Percentiles rank a stretch among this genome's conserved stretches.
These are phyloP conservation scores for Micromussa lordhowensis DNA, from an alignment of 92 coral and sea anemone genomes.

Conservation along the genomic window DNA sequence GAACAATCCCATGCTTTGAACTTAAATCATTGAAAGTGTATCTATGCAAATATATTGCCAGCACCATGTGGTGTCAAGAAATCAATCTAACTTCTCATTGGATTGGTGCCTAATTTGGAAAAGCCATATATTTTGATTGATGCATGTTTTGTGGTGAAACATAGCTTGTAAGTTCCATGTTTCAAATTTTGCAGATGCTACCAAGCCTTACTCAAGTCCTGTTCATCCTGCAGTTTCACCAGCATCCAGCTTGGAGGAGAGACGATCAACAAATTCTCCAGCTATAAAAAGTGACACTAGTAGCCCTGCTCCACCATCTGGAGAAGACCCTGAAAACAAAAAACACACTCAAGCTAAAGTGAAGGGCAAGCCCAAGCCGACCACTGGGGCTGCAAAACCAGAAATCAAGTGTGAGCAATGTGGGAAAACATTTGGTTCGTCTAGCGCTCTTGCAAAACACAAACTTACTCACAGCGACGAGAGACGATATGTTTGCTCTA, in stretches of 20 bases:
- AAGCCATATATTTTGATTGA: slow-evolving; percentile 22
- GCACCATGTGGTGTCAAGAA: slow-evolving; percentile 17
- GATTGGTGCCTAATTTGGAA: not conserved
- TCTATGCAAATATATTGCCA: slow-evolving; percentile 1
- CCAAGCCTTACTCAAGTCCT: slow-evolving; percentile 56
- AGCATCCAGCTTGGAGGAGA: slow-evolving; percentile 70
- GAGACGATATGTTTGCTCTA: slow-evolving; percentile 91
- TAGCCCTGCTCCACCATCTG: slow-evolving; percentile 70
- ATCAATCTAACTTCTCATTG: not conserved
- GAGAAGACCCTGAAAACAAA: slow-evolving; percentile 68
- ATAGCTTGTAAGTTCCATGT: slow-evolving; percentile 24
- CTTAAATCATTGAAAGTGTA: not conserved
- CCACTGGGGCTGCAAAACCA: slow-evolving; percentile 69
- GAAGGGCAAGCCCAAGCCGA: slow-evolving; percentile 76
- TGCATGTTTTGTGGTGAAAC: slow-evolving; percentile 34
- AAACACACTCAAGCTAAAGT: slow-evolving; percentile 55
- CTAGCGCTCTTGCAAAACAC: slow-evolving; percentile 99
- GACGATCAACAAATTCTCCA: slow-evolving; percentile 64
- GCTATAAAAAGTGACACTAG: slow-evolving; percentile 76
- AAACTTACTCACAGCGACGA: slow-evolving; percentile 98
- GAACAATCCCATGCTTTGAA: not conserved
- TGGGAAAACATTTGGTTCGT: slow-evolving; percentile 91
- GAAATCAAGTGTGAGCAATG: slow-evolving; percentile 94
- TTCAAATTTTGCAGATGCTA: slow-evolving; percentile 41
- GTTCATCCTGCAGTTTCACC: slow-evolving; percentile 57